Evolutionary conservation across 2,888 invertebrate genomes (phyloP), one percentile per base, ranked within the genome.

Genomic region (Tinea pellionella): DNA sequence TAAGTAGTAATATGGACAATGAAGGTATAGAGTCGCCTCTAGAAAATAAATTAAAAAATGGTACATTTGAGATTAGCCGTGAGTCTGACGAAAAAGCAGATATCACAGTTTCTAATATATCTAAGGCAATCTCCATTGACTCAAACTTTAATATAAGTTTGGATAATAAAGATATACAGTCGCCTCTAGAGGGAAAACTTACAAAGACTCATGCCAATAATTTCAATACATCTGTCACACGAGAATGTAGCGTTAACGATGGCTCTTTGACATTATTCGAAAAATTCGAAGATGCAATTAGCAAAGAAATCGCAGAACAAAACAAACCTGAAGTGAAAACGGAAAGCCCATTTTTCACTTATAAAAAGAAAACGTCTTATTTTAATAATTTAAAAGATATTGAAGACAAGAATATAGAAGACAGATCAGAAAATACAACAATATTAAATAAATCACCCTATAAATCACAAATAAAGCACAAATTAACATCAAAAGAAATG

Each of bases 1-100:
- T 55, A 8, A 61, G 61, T 30, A 61, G 61, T 29, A 60, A 74
- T 63, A 77, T 78, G 61, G 74, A 78, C 63, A 73, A 77, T 61
- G 24, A 24, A 24, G 2, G 24, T 6, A 69, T 72, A 13, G 64
- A 67, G 62, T 12, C 66, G 64, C 58, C 3, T 37, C 13, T 13
- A 19, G 13, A 56, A 56, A 29, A 6, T 4, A 6, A 24, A 24
- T 24, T 24, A 3, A 24, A 2, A 24, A 6, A 24, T 3, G 6
- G 24, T 24, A 3, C 24, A 3, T 24, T 24, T 24, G 3, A 24
- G 24, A 24, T 24, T 24, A 24, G 6, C 2, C 24, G 6, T 3
- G 6, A 24, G 6, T 24, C 24, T 3, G 24, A 3, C 6, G 24
- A 24, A 6, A 24, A 24, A 6, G 24, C 24, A 24, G 24, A 24